Conservation (phyloP, 2,888 invertebrate genomes). For the Drosophila eohydei region DNA sequence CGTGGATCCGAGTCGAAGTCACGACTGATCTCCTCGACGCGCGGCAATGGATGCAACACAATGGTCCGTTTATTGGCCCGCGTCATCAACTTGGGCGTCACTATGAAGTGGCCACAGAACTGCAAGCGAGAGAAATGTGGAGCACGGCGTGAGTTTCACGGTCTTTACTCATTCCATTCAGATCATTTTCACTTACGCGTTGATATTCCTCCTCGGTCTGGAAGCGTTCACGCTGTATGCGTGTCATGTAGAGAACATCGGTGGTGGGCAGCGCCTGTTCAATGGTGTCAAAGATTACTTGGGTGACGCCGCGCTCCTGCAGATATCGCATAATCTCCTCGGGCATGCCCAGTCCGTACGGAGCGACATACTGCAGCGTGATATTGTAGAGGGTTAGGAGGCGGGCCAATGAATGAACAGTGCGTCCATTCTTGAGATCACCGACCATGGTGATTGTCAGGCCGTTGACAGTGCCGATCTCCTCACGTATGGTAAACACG, state of each 20-base stretch:
- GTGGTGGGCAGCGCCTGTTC: slow-evolving; percentile 96
- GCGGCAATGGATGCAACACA: slow-evolving; percentile 98
- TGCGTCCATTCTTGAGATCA: slow-evolving; percentile 98
- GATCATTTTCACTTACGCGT: slow-evolving; percentile 87
- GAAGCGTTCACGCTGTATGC: slow-evolving; percentile 98
- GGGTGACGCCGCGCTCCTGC: slow-evolving; percentile 90
- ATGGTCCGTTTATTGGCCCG: slow-evolving; percentile 96
- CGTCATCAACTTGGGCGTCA: slow-evolving; percentile 98
- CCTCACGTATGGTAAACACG: slow-evolving; percentile 98
- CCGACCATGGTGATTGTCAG: slow-evolving; percentile 99
- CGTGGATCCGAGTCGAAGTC: slow-evolving; percentile 98
- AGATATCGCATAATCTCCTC: slow-evolving; percentile 92
- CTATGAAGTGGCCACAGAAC: slow-evolving; percentile 94
- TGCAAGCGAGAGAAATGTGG: slow-evolving; percentile 83
- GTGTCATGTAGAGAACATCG: slow-evolving; percentile 99
- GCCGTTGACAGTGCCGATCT: slow-evolving; percentile 99
- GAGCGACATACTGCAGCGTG: slow-evolving; percentile 95
- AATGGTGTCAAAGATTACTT: slow-evolving; percentile 88
- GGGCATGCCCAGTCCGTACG: slow-evolving; percentile 95
- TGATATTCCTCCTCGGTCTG: slow-evolving; percentile 93
- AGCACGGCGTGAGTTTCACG: not conserved
- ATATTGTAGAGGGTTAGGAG: slow-evolving; percentile 97
- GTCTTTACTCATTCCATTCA: not conserved
- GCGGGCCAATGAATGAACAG: slow-evolving; percentile 98
- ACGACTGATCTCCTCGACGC: slow-evolving; percentile 96